Conservation (phyloP, 2,797 vertebrate species). For the Rhinoraja longicauda region DNA sequence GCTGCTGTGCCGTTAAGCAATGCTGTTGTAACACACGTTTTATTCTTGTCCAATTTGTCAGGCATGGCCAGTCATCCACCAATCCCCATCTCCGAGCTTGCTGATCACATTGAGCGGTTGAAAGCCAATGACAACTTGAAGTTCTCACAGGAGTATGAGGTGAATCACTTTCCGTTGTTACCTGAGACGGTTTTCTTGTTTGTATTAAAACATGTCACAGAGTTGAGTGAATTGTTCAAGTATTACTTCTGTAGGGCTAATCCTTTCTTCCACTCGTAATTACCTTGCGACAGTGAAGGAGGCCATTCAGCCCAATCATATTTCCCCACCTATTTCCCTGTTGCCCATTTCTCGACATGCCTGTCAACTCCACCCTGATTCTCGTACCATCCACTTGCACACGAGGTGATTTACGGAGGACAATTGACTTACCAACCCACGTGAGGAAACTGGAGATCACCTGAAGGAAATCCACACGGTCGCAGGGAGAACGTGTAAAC, state of each 20-base stretch:
- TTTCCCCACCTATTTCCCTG: no score
- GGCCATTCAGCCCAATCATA: no score
- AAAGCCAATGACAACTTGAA: constrained; percentile 99
- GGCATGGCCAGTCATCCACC: constrained; percentile 96
- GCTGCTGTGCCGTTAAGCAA: constrained; percentile 24
- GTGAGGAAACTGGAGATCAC: no score
- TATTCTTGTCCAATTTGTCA: constrained; percentile 56
- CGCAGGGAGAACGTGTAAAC: no score
- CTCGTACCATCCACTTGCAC: no score
- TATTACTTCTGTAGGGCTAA: neutral
- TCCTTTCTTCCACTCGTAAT: neutral
- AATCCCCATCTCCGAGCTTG: constrained; percentile 90
- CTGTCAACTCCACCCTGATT: no score
- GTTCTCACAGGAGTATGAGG: constrained; percentile 98
- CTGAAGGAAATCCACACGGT: no score
- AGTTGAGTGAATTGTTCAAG: neutral
- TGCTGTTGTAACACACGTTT: constrained; percentile 43
- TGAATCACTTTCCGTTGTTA: constrained; percentile 48
- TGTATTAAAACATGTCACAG: neutral
- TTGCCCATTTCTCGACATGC: no score
- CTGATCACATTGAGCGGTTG: constrained; percentile 89
- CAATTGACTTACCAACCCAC: no score
- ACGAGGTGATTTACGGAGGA: no score
- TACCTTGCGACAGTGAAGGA: no score
- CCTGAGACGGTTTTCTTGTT: neutral